Base-by-base conservation (phyloP, 2,113 vertebrate genomes). In the Cyrtonyx montezumae region DNA sequence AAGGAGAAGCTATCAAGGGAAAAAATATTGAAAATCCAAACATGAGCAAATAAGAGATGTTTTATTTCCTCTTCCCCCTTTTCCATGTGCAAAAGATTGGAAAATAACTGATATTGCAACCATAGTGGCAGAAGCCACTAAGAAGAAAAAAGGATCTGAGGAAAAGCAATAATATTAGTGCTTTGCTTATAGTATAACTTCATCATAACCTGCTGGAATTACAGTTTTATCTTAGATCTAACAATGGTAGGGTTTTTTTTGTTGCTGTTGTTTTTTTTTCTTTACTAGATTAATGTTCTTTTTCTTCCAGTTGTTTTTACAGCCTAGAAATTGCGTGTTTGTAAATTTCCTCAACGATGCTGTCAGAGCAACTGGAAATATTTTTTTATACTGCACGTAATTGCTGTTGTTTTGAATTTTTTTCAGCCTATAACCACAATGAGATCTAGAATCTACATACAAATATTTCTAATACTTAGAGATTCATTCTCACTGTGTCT, bases 1-100 rank as follows among this genome's bases (percentile, higher is more conserved):
- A 95, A 93, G 84, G 91, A 95, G 82, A 95, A 93, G 51, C 94
- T 93, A 96, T 96, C 87, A 95, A 90, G 91, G 90, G 90, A 63
- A 94, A 91, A 95, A 92, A 79, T 63, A 96, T 71, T 93, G 89
- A 89, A 96, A 95, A 92, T 85, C 76, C 81, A 91, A 96, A 93
- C 65, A 67, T 56, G 75, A 92, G 84, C 69, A 86, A 95, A 85
- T 95, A 94, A 85, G 75, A 83, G 81, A 80, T 80, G 51, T 77
- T 96, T 93, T 95, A 91, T 94, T 92, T 93, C 43, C 65, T 68
- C 46, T 89, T 93, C 75, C 42, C 37, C 68, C 68, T 83, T 87
- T 91, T 96, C 68, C 71, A 75, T 89, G 94, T 95, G 79, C 91
- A 83, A 86, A 94, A 91, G 94, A 92, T 92, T 92, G 89, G 68